A percentile compares a stretch with the other conserved stretches of the same genome.
Conservation (phyloP, 2,797 vertebrate genomes). For the Eidolon dupreanum region DNA sequence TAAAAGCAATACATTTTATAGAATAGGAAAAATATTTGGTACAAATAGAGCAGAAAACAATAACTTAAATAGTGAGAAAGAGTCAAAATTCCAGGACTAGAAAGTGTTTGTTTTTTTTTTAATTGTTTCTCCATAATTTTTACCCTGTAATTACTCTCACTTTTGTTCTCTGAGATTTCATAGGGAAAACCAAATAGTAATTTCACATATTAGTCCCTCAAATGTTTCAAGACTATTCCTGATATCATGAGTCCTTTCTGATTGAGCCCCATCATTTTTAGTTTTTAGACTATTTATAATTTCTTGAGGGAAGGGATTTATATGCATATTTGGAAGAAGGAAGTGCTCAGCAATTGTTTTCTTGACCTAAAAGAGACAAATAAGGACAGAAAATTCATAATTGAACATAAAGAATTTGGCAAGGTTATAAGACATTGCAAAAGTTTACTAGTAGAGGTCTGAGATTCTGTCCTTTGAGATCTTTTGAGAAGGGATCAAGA, state of each 20-base stretch:
- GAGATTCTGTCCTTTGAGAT: background rate
- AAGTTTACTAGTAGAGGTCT: background rate
- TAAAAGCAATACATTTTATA: background rate
- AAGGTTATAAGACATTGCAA: background rate
- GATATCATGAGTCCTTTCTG: background rate
- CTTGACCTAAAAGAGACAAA: background rate
- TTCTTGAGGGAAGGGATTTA: background rate
- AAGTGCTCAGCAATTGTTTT: background rate
- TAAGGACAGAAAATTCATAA: background rate
- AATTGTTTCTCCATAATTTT: conserved; percentile 6
- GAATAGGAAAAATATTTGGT: background rate
- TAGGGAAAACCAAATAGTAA: background rate
- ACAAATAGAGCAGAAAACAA: conserved; percentile 13
- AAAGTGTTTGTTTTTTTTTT: background rate
- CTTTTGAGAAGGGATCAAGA: background rate
- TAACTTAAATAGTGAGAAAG: background rate
- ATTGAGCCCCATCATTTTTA: background rate
- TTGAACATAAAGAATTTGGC: background rate
- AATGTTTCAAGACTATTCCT: background rate
- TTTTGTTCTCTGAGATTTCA: conserved; percentile 33
- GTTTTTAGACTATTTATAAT: background rate
- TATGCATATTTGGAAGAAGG: background rate
- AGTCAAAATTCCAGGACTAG: background rate
- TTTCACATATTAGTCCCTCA: background rate
- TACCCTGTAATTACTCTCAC: background rate